These are phyloP conservation scores for Coboldia fuscipes DNA, from an alignment of 1,140 invertebrate genomes.

Conservation along the genomic window DNA sequence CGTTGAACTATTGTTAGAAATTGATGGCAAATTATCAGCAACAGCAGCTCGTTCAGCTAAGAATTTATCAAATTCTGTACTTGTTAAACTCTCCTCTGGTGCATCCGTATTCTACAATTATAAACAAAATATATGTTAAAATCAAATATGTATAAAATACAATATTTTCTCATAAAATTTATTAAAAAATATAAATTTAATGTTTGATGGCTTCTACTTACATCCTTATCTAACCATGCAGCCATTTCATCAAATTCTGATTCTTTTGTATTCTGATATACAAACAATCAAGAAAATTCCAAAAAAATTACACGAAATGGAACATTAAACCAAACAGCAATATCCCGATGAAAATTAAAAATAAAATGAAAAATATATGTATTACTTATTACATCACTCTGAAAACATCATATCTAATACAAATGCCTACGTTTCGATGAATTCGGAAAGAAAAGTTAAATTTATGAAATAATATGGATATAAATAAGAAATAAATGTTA, in stretches of 20 bases:
- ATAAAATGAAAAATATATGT: slow-evolving; percentile 10
- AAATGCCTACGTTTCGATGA: too few species aligned
- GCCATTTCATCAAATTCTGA: slow-evolving; percentile 88
- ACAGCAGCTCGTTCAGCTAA: slow-evolving; percentile 71
- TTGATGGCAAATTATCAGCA: slow-evolving; percentile 40
- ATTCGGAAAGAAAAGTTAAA: too few species aligned
- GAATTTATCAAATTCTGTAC: slow-evolving; percentile 83
- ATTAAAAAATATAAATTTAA: background rate
- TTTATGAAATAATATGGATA: too few species aligned
- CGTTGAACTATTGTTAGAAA: slow-evolving; percentile 5
- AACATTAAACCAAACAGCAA: slow-evolving; percentile 10
- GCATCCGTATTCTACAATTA: slow-evolving; percentile 7
- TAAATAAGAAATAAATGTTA: too few species aligned
- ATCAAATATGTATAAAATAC: too few species aligned
- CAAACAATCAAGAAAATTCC: slow-evolving; percentile 10
- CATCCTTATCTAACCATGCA: slow-evolving; percentile 58
- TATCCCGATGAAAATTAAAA: slow-evolving; percentile 13
- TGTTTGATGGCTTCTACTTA: slow-evolving; percentile 20
- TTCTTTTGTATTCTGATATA: slow-evolving; percentile 42
- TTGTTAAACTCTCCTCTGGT: slow-evolving; percentile 53
- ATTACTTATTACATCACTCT: background rate
- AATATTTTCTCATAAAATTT: background rate
- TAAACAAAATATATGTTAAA: background rate
- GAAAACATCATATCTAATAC: too few species aligned
- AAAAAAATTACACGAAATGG: slow-evolving; percentile 8